These are phyloP conservation scores for Bellardia pandia DNA, from an alignment of 2,888 invertebrate genomes.

Conservation along the genomic window DNA sequence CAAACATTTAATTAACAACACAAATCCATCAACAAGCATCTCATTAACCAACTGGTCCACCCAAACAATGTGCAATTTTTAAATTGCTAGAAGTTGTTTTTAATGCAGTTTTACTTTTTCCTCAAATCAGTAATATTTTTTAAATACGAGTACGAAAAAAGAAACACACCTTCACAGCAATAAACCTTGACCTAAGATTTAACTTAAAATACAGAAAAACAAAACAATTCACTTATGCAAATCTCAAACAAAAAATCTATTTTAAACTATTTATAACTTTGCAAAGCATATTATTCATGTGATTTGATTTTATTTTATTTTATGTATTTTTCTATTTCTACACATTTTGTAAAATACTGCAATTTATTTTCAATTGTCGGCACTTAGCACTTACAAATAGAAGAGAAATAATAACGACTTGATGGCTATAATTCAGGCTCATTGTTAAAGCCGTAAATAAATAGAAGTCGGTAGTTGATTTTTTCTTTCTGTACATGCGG, in stretches of 20 bases:
- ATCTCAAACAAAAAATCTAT: constrained; percentile 27
- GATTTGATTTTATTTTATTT: constrained; percentile 28
- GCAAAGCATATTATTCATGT: constrained; percentile 44
- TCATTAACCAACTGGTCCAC: constrained; percentile 41
- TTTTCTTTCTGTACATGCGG: background rate
- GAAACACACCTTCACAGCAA: constrained; percentile 31
- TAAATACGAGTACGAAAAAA: background rate
- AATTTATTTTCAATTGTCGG: constrained; percentile 70
- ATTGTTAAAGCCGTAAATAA: constrained; percentile 64
- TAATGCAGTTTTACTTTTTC: background rate
- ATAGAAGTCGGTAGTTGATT: constrained; percentile 41
- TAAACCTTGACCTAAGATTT: constrained; percentile 68
- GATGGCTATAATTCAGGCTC: constrained; percentile 60
- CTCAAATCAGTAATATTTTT: background rate
- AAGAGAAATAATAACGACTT: constrained; percentile 60
- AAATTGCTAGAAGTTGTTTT: constrained; percentile 2
- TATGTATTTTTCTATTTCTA: constrained; percentile 37
- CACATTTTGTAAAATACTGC: constrained; percentile 39
- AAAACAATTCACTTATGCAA: constrained; percentile 49
- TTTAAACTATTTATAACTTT: constrained; percentile 47
- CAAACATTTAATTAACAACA: background rate
- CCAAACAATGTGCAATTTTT: background rate
- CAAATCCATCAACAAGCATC: constrained; percentile 8
- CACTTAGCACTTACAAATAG: constrained; percentile 57
- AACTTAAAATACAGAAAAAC: constrained; percentile 2